Conservation (phyloP, 2,888 invertebrate genomes). For the Mythimna impura region DNA sequence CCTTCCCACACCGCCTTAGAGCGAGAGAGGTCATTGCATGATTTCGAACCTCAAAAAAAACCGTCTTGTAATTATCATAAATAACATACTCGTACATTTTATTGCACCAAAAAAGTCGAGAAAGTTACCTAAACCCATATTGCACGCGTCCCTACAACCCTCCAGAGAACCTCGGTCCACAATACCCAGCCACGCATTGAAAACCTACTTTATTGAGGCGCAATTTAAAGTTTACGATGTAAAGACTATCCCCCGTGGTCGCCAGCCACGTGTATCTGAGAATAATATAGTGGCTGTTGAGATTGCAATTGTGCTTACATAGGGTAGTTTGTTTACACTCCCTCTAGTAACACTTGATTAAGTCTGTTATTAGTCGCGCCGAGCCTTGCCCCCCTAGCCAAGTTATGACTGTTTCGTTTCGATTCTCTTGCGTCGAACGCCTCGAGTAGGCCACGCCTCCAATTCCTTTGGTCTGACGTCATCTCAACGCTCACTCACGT, state of each 20-base stretch:
- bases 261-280: constrained; percentile 25
- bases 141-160: constrained; percentile 13
- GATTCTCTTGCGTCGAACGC: too few relatives aligned
- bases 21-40: too few relatives aligned
- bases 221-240: constrained; percentile 56
- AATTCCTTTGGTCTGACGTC: too few relatives aligned
- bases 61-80: not conserved
- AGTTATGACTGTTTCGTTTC: too few relatives aligned
- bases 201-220: constrained; percentile 45
- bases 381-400: too few relatives aligned
- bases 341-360: not conserved
- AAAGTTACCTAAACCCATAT: constrained; percentile 2
- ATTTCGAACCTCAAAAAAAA: too few relatives aligned
- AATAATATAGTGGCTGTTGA: constrained; percentile 27
- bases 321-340: not conserved
- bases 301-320: constrained; percentile 23
- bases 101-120: not conserved
- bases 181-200: constrained; percentile 30
- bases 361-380: not conserved
- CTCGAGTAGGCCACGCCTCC: too few relatives aligned
- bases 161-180: constrained; percentile 9
- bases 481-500: too few relatives aligned
- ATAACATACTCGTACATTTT: not conserved
- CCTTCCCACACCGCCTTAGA: too few relatives aligned
- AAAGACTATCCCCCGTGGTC: constrained; percentile 42